Evolutionary conservation across 2,888 invertebrate genomes (phyloP).

Genomic region (Flexamia atlantica): DNA sequence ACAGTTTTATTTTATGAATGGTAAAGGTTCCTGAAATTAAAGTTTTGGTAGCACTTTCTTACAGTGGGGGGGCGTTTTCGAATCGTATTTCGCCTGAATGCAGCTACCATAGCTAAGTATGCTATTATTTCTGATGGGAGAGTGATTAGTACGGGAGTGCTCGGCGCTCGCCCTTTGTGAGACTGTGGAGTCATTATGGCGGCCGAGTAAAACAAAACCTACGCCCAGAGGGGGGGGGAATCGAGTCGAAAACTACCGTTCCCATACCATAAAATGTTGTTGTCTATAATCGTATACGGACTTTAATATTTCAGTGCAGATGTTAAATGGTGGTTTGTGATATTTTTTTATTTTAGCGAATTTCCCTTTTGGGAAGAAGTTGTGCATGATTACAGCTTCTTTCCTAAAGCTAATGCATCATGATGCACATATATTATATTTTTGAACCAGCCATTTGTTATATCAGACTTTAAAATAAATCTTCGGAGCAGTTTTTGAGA

Average conservation of each 20-base stretch:
- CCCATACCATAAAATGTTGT: neutral
- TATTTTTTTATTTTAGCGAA: too few species aligned
- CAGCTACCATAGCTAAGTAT: slow-evolving; percentile 41
- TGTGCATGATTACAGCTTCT: too few species aligned
- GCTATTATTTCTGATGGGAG: slow-evolving; percentile 9
- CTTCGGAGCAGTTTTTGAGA: too few species aligned
- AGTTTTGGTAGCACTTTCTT: slow-evolving; percentile 3
- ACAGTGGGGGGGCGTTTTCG: slow-evolving; percentile 5
- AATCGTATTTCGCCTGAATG: slow-evolving; percentile 27
- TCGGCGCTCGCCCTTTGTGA: neutral
- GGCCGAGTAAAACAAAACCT: slow-evolving; percentile 29
- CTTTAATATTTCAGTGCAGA: too few species aligned
- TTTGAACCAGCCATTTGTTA: too few species aligned
- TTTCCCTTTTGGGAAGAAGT: too few species aligned
- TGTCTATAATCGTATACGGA: too few species aligned
- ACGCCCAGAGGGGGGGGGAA: neutral
- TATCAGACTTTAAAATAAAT: too few species aligned
- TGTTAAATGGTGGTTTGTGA: too few species aligned
- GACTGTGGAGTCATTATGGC: slow-evolving; percentile 22
- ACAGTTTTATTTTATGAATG: neutral
- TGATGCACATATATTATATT: too few species aligned
- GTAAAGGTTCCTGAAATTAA: neutral
- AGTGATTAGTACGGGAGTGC: slow-evolving; percentile 16
- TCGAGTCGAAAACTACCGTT: neutral
- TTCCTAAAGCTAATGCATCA: too few species aligned